Percentiles rank a stretch among this genome's conserved stretches.
phyloP scores from a whole-genome alignment of 2,888 invertebrate species.

The Drosophila koepferae region DNA sequence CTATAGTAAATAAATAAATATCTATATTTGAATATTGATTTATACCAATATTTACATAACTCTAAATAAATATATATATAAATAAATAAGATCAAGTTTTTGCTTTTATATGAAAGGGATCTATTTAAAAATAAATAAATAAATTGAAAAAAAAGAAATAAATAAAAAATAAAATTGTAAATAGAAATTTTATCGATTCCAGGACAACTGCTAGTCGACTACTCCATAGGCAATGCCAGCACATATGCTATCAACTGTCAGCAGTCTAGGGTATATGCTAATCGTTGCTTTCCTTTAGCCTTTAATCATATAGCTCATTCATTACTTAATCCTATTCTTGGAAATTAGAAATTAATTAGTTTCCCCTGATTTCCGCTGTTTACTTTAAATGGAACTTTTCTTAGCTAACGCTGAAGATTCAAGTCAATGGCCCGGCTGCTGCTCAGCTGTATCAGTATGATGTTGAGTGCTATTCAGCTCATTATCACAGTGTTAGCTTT shows the following conservation, averaged over 20 bases:
- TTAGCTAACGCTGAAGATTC: background rate
- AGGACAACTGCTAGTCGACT: background rate
- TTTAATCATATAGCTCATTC: background rate
- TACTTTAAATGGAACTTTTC: background rate
- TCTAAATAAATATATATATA: background rate
- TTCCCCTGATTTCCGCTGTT: background rate
- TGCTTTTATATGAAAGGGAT: too few species aligned
- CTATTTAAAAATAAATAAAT: too few species aligned
- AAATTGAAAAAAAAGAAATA: too few species aligned
- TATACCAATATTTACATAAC: background rate
- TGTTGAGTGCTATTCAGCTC: constrained; percentile 12
- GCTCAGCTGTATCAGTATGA: constrained; percentile 8
- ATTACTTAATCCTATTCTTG: background rate
- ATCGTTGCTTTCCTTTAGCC: background rate
- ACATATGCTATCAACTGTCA: background rate
- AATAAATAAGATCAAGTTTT: too few species aligned
- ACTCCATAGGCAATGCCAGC: background rate
- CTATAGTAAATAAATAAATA: background rate
- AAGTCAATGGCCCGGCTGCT: constrained; percentile 23
- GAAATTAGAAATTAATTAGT: background rate
- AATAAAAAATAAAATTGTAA: background rate
- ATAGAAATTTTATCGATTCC: background rate
- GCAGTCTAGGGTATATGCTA: background rate
- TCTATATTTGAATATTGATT: background rate
- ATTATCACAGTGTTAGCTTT: constrained; percentile 27